phyloP scores from a whole-genome alignment of 2,888 invertebrate genomes.

The Brachypalpus laphriformis region DNA sequence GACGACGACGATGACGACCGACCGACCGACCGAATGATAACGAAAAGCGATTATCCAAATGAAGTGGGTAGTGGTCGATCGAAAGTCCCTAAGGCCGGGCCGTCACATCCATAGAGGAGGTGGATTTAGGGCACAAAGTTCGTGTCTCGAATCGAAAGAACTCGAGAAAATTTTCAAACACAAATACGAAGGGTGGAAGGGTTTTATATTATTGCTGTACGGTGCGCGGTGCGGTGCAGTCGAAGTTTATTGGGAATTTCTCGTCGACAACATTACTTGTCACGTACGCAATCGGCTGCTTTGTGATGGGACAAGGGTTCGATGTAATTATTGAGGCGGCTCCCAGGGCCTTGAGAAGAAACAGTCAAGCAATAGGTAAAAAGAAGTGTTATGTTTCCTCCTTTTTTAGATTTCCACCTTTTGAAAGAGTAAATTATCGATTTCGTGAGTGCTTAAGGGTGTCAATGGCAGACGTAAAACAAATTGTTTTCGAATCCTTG shows the following conservation, averaged over 20 bases:
- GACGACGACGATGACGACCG: neutral
- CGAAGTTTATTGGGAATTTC: slow-evolving; percentile 22
- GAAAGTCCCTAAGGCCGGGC: neutral
- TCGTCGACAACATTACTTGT: slow-evolving; percentile 32
- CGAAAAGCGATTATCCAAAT: slow-evolving; percentile 63
- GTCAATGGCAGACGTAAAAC: slow-evolving; percentile 66
- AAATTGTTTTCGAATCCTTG: slow-evolving; percentile 56
- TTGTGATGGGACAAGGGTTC: slow-evolving; percentile 47
- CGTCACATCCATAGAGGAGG: neutral
- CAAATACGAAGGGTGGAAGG: slow-evolving; percentile 18
- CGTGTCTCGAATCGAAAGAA: slow-evolving; percentile 57
- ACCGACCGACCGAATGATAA: slow-evolving; percentile 27
- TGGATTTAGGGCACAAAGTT: slow-evolving; percentile 43
- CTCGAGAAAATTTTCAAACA: slow-evolving; percentile 35
- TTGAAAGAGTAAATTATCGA: slow-evolving; percentile 61
- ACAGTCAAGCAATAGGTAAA: neutral
- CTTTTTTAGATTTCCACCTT: slow-evolving; percentile 47
- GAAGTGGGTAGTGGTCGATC: slow-evolving; percentile 56
- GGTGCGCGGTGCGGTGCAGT: slow-evolving; percentile 2
- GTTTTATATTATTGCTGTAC: neutral
- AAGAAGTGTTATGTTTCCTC: slow-evolving; percentile 27
- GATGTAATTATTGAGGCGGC: slow-evolving; percentile 59
- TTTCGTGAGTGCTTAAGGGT: slow-evolving; percentile 68
- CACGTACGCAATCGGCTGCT: slow-evolving; percentile 61
- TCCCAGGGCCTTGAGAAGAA: neutral